phyloP scores from a whole-genome alignment of 2,113 vertebrate species.

The Elanoides forficatus region DNA sequence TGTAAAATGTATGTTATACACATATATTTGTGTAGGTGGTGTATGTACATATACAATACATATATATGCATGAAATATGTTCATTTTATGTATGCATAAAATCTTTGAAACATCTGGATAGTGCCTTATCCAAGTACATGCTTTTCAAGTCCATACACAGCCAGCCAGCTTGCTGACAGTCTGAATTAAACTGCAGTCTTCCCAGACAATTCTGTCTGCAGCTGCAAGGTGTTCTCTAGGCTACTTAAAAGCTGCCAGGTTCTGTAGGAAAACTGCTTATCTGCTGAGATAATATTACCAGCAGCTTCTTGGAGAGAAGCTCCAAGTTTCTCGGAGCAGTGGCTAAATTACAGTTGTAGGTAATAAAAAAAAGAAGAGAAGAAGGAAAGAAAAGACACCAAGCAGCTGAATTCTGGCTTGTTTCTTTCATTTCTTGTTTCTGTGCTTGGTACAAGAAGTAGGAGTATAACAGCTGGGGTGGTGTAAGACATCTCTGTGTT shows the following conservation, averaged over 20 bases:
- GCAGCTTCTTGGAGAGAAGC: background rate
- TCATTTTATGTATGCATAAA: background rate
- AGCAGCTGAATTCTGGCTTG: background rate
- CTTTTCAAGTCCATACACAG: background rate
- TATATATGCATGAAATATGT: background rate
- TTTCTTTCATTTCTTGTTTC: background rate
- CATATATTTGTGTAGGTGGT: background rate
- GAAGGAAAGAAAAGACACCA: background rate
- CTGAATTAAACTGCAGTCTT: background rate
- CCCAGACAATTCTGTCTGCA: background rate
- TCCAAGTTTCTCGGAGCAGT: background rate
- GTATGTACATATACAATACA: background rate
- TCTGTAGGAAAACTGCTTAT: background rate
- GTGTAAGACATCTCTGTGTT: background rate
- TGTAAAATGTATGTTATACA: background rate
- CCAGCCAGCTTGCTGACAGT: background rate
- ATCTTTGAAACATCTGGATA: constrained; percentile 18
- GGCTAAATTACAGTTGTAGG: background rate
- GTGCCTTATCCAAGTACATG: background rate
- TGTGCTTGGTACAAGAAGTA: background rate
- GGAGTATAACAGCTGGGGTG: background rate
- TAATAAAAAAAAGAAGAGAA: background rate
- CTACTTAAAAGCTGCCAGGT: background rate
- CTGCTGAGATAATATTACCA: background rate
- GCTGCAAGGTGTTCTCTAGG: background rate